phyloP scores from a whole-genome alignment of 2,113 vertebrate genomes.

The Arizona elegans region DNA sequence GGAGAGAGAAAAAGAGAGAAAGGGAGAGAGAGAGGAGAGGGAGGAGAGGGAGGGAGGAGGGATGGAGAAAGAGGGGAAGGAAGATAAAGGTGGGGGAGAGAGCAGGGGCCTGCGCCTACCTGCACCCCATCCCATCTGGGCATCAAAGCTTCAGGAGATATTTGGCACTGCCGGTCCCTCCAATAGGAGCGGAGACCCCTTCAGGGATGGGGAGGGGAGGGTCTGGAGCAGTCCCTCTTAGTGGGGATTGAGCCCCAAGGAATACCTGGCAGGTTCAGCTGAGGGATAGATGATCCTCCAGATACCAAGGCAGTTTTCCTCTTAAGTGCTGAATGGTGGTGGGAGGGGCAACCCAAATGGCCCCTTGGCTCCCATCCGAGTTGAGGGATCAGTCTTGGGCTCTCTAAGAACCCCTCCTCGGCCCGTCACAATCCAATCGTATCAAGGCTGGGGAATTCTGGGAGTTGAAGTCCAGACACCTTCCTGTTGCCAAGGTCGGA shows the following conservation, averaged over 20 bases:
- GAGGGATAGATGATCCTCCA: background rate
- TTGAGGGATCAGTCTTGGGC: too few relatives aligned
- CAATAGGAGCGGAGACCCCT: background rate
- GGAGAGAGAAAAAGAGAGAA: too few relatives aligned
- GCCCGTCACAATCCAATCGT: background rate
- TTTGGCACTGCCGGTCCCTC: too few relatives aligned
- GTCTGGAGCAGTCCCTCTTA: too few relatives aligned
- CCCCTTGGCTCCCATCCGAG: background rate
- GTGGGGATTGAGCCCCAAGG: background rate
- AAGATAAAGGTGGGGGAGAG: too few relatives aligned
- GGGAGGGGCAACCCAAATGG: background rate
- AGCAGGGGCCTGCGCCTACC: too few relatives aligned
- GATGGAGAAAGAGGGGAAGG: too few relatives aligned
- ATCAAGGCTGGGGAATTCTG: background rate
- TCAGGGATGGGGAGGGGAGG: background rate
- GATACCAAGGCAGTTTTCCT: background rate
- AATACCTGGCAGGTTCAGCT: background rate
- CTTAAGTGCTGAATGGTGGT: background rate
- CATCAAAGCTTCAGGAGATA: too few relatives aligned
- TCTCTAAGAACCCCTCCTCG: background rate
- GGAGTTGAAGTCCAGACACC: background rate
- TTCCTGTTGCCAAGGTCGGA: accelerated
- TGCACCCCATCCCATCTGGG: too few relatives aligned
- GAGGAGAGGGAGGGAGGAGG: too few relatives aligned
- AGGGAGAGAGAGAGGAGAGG: too few relatives aligned